Base-by-base conservation (phyloP, 2,113 vertebrate genomes). In the Monopterus albus region DNA sequence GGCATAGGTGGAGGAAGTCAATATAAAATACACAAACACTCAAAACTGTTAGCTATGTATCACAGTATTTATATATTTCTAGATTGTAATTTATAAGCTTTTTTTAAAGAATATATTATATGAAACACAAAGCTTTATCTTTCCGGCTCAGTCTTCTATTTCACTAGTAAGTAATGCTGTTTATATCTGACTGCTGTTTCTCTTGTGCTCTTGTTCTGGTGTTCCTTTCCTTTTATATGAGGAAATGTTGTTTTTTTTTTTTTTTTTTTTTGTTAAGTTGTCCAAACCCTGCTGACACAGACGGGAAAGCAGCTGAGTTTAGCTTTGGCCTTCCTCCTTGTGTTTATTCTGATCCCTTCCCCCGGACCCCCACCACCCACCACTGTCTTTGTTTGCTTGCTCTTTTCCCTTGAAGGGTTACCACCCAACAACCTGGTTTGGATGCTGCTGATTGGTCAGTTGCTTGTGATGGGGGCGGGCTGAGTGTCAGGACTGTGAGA, bases 371-470 rank as follows among this genome's bases (percentile, higher is more conserved):
- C 33, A 47, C 65, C 83, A 64, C 75, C 72, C 65, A 36, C 28
- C 43, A 10, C 56, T 14, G 63, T 77, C 86, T 88, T 85, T 89
- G 86, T 89, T 91, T 90, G 71, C 83, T 74, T 53, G 59, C 60
- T 84, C 62, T 33, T 70, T 86, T 78, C 65, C 72, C 64, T 77
- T 0, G 10, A 79, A 72, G 62, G 79, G 86, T 91, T 87, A 83
- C 89, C 87, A 89, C 89, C 92, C 89, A 87, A 92, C 91, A 88
- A 90, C 91, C 87, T 90, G 83, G 87, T 84, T 72, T 39, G 18
- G 39, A 17, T 29, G 70, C 63, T 43, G 12, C 59, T 85, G 90
- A 94, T 93, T 93, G 93, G 94, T 81, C 64, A 72, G 8, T 23
- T 26, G 25, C 43, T 12, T 58, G 64, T 52, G 55, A 72, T 18